These are phyloP conservation scores for Nemurella pictetii DNA, from an alignment of 2,888 invertebrate species.

Conservation along the genomic window DNA sequence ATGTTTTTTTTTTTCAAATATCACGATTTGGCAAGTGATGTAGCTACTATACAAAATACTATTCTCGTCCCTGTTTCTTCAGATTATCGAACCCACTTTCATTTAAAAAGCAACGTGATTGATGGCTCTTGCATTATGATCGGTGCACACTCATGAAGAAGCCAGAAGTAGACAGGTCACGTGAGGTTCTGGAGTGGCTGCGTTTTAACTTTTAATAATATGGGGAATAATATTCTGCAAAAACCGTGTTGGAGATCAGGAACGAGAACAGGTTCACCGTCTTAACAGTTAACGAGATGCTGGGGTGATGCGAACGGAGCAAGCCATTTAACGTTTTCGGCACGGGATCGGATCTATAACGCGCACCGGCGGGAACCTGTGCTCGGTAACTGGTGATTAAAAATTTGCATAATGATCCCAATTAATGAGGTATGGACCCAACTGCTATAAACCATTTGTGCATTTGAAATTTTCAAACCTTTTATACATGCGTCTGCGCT, in stretches of 20 bases:
- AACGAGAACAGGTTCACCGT: background rate
- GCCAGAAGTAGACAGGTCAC: background rate
- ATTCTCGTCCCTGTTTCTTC: background rate
- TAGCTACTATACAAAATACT: background rate
- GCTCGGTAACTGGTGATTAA: background rate
- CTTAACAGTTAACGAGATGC: background rate
- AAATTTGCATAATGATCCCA: background rate
- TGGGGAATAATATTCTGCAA: background rate
- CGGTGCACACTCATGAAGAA: background rate
- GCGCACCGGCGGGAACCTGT: background rate
- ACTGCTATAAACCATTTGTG: background rate
- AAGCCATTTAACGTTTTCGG: background rate
- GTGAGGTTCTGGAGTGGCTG: background rate
- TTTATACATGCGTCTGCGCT: background rate
- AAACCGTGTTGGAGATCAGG: background rate
- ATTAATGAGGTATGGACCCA: background rate
- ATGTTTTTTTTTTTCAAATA: background rate
- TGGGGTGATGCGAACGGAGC: background rate
- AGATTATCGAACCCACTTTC: background rate
- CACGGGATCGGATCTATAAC: background rate
- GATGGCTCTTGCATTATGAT: background rate
- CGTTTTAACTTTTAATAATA: background rate
- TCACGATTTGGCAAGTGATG: background rate
- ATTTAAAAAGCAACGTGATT: background rate
- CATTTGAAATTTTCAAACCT: background rate